A percentile compares a stretch with the other conserved stretches of the same genome.
These are phyloP conservation scores for Micrasema longulum DNA, from an alignment of 1,140 invertebrate genomes.

Conservation along the genomic window DNA sequence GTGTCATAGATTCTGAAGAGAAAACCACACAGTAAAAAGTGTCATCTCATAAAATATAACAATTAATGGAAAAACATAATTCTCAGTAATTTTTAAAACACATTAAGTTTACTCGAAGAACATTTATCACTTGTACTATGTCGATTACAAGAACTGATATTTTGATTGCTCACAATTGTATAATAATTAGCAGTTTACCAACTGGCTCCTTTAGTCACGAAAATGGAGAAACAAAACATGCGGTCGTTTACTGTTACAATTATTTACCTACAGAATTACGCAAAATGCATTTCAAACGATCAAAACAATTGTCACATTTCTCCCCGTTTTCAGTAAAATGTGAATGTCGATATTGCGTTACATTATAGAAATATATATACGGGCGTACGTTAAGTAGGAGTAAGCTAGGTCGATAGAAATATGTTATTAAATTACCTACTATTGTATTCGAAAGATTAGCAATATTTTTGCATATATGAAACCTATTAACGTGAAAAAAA, in stretches of 20 bases:
- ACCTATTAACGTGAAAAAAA: conserved; percentile 50
- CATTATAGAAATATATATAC: conserved; percentile 44
- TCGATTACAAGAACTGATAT: conserved; percentile 32
- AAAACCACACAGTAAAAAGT: no score
- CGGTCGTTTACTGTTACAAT: no score
- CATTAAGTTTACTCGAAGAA: no score
- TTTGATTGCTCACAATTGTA: conserved; percentile 29
- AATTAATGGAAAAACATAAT: no score
- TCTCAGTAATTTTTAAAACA: no score
- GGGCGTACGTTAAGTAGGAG: conserved; percentile 40
- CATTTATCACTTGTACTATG: conserved; percentile 3
- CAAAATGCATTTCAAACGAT: no score
- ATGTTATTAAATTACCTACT: conserved; percentile 49
- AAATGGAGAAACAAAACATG: background rate
- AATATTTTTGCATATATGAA: conserved; percentile 56
- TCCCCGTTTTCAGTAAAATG: conserved; percentile 32
- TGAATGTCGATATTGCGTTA: conserved; percentile 40
- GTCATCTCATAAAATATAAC: no score
- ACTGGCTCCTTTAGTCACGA: background rate
- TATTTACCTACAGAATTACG: no score
- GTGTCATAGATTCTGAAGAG: no score
- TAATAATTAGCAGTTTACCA: background rate
- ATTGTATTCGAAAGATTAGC: conserved; percentile 53
- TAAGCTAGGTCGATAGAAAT: conserved; percentile 43
- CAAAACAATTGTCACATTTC: no score